Evolutionary conservation across 1,140 invertebrate species (phyloP).

Genomic region (Drosophila asahinai): DNA sequence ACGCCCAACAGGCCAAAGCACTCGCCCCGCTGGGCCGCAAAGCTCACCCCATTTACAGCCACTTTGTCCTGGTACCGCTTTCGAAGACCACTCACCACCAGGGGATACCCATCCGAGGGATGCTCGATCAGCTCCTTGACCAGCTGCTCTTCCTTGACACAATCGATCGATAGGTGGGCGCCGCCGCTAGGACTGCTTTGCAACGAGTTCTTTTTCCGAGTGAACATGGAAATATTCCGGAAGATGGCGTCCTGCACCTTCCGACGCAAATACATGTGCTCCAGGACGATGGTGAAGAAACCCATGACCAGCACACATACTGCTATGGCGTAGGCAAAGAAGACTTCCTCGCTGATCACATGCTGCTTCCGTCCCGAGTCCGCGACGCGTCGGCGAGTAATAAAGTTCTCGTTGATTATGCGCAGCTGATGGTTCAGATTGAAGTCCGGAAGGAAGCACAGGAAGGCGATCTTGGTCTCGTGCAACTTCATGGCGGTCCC

Average conservation of each 20-base stretch:
- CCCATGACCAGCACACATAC: slow-evolving; percentile 54
- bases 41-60: slow-evolving; percentile 90
- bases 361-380: not conserved
- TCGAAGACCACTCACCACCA: slow-evolving; percentile 73
- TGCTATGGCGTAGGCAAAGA: slow-evolving; percentile 62
- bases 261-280: slow-evolving; percentile 66
- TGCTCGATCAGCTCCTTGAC: slow-evolving; percentile 43
- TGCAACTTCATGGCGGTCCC: slow-evolving; percentile 69
- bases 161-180: slow-evolving; percentile 35
- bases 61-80: slow-evolving; percentile 74
- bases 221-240: slow-evolving; percentile 9
- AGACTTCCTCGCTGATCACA: slow-evolving; percentile 31
- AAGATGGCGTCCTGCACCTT: slow-evolving; percentile 11
- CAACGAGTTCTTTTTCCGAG: slow-evolving; percentile 11
- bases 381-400: slow-evolving; percentile 27
- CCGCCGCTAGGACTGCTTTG: slow-evolving; percentile 16
- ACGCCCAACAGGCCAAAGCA: slow-evolving; percentile 94
- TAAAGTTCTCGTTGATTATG: slow-evolving; percentile 78
- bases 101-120: slow-evolving; percentile 37
- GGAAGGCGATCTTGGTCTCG: slow-evolving; percentile 63
- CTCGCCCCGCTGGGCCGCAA: slow-evolving; percentile 91
- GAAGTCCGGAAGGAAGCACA: slow-evolving; percentile 78
- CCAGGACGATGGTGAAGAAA: slow-evolving; percentile 67
- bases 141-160: slow-evolving; percentile 38
- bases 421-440: slow-evolving; percentile 81